Evolutionary conservation across 2,797 vertebrate species (phyloP), one percentile per base, ranked within the genome.

Genomic region (Sandelia bainsii): DNA sequence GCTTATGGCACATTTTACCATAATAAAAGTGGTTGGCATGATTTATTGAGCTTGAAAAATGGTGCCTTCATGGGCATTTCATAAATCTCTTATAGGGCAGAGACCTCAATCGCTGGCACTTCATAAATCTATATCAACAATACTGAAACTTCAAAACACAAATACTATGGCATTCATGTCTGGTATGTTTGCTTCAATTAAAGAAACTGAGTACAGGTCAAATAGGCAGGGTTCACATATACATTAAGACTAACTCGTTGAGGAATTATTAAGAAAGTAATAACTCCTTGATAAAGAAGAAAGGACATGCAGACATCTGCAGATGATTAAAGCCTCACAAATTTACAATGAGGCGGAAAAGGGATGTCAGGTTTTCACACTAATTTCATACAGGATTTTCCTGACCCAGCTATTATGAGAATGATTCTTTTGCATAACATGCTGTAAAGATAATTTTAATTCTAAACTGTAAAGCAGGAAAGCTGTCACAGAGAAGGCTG

Each of bases 71-170:
- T 83, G 84, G 90, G 85, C 82, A 92, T 94, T 93, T 93, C 93
- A 95, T 94, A 94, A 94, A 94, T 94, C 93, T 93, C 87, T 76
- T 87, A 91, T 71, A 88, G 85, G 90, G 83, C 81, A 77, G 82
- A 91, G 93, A 95, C 93, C 93, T 92, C 89, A 91, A 82, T 81
- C 65, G 71, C 81, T 57, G 79, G 87, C 94, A 95, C 94, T 57
- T 93, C 92, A 91, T 95, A 94, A 94, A 95, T 95, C 93, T 81
- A 87, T 79, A 91, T 92, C 70, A 91, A 85, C 87, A 88, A 90
- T 91, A 94, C 79, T 84, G 87, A 69, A 90, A 90, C 87, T 87
- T 91, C 84, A 91, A 91, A 90, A 91, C 81, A 73, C 84, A 86
- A 84, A 77, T 84, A 87, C 82, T 83, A 86, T 54, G 81, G 79